Evolutionary conservation across 35 echinoderm and acorn worm genomes (phyloP), one percentile per base, ranked within the genome.

Genomic region (Patiria miniata): DNA sequence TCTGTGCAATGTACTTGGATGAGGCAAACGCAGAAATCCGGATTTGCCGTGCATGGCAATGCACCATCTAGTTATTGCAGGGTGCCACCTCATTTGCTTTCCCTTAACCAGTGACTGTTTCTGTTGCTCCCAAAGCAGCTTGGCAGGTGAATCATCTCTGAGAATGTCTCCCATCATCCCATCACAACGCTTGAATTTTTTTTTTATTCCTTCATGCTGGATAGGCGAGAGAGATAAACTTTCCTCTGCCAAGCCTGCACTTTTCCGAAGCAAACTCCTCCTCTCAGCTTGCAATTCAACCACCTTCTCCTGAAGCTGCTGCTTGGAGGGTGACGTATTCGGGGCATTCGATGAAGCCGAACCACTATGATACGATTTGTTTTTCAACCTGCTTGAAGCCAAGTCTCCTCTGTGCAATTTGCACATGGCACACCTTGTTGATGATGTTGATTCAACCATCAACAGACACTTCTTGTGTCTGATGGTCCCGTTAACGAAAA

Each of bases 11-110:
- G 87, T 89, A 9, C 22, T 82, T 6, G 51, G 37, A 83, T 88
- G 86, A 8, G 86, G 76, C 3, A 81, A 37, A 5, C 6, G 39
- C 10, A 84, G 47, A 77, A 90, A 90, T 7, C 58, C 56, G 0
- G 88, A 90, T 50, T 77, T 83, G 28, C 17, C 5, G 15, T 78
- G 55, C 19, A 90, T 1, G 18, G 79, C 79, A 7, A 90, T 84
- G 40, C 88, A 90, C 88, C 88, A 90, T 68, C 58, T 83, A 9
- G 84, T 84, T 0, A 90, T 52, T 2, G 88, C 79, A 26, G 88
- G 88, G 76, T 90, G 88, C 88, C 88, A 90, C 73, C 88, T 47
- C 39, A 83, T 90, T 12, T 77, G 36, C 51, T 83, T 77, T 18
- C 52, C 40, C 17, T 21, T 22, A 40, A 38, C 44, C 2, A 30